Conservation (phyloP, 2,113 vertebrate species). For the Prionailurus viverrinus region DNA sequence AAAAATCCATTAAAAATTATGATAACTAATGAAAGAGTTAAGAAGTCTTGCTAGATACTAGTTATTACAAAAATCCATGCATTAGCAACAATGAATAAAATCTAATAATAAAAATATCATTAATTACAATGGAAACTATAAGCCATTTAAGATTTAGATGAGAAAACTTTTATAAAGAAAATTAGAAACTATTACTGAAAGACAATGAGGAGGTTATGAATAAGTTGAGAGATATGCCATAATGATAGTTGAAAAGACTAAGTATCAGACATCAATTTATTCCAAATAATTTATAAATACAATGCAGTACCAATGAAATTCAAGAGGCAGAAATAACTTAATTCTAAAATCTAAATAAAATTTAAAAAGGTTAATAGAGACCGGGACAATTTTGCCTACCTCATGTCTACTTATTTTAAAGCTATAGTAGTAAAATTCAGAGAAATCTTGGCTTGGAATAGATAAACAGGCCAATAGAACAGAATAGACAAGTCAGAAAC, state of each 20-base stretch:
- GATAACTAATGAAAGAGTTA: not conserved
- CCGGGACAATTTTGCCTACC: not conserved
- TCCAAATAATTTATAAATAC: not conserved
- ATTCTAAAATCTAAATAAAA: not conserved
- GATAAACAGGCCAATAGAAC: not conserved
- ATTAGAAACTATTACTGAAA: not conserved
- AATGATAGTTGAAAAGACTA: not conserved
- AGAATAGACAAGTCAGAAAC: not conserved
- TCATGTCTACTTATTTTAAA: not conserved
- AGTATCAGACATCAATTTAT: slow-evolving; percentile 20
- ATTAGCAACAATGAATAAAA: not conserved
- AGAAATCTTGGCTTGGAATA: not conserved
- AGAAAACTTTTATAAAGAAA: not conserved
- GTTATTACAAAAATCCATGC: not conserved
- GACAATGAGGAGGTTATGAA: not conserved
- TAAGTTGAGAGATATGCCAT: not conserved
- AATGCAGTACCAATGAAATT: not conserved
- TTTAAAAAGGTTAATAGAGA: not conserved
- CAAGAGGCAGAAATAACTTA: not conserved
- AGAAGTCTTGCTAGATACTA: not conserved
- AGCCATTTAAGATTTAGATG: not conserved
- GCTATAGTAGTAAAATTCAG: not conserved
- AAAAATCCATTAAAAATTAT: not conserved
- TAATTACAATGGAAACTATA: not conserved
- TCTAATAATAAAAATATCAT: not conserved